Base-by-base conservation (phyloP, 2,888 invertebrate species). In the Phasia obesa region DNA sequence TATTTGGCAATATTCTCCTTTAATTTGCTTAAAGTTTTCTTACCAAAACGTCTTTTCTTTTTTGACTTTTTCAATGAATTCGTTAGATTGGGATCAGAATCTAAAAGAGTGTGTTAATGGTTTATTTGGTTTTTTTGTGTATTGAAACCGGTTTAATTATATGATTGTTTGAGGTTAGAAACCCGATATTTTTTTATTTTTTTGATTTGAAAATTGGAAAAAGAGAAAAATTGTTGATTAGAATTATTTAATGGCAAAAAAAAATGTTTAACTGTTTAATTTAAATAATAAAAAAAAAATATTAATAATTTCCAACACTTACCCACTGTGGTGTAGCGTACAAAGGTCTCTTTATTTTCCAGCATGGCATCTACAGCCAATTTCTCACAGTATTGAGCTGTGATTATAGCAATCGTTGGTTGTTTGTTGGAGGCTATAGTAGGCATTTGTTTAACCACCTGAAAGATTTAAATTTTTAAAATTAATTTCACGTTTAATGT, bases 351-450 rank as follows among this genome's bases (percentile, higher is more conserved):
- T 91, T 98, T 98, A 89, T 98, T 97, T 87, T 98, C 98, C 90
- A 99, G 96, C 96, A 99, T 97, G 17, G 98, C 96, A 92, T 99
- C 99, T 0, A 99, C 98, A 1, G 99, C 99, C 87, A 98, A 93
- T 91, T 99, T 99, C 92, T 99, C 99, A 89, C 98, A 98, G 92
- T 98, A 99, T 88, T 98, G 94, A 0, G 98, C 98, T 0, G 99
- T 99, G 81, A 99, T 97, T 79, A 99, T 97, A n/a, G 98, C 99
- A 88, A 99, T 97, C 21, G 97, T 98, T 0, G 99, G 99, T 89
- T 98, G 98, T 87, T 98, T 96, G 27, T 96, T 94, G 81, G 95
- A 95, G 70, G 95, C 95, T 90, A 98, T 94, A 13, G 95, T 95
- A 15, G 98, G 98, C 97, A 98, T 97, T 93, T 98, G 97, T 89